Conservation (phyloP, 2,888 invertebrate genomes). For the Zelleria hepariella region DNA sequence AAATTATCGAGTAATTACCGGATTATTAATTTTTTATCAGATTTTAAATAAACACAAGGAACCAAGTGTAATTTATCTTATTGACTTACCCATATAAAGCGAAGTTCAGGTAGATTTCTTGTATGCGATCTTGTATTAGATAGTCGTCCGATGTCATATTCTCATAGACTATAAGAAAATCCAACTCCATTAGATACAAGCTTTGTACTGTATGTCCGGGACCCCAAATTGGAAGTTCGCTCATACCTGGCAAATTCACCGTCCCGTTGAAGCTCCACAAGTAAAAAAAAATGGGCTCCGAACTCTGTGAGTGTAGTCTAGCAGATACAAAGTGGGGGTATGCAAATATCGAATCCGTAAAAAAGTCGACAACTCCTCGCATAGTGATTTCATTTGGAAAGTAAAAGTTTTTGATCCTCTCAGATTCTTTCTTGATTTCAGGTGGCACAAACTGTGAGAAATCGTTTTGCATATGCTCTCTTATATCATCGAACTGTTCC, state of each 20-base stretch:
- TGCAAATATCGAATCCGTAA: constrained; percentile 1
- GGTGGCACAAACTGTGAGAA: not conserved
- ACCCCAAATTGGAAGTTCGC: not conserved
- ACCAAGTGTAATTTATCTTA: no score
- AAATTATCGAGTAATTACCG: no score
- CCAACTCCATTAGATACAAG: not conserved
- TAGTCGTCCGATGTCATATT: constrained; percentile 2
- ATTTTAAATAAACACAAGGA: no score
- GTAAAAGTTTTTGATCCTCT: not conserved
- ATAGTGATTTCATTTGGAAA: not conserved
- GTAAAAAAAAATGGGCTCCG: not conserved
- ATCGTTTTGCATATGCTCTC: not conserved
- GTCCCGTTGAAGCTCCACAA: not conserved
- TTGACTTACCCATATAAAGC: constrained; percentile 5
- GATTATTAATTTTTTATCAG: no score
- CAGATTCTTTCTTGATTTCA: not conserved
- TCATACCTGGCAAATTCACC: not conserved
- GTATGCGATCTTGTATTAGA: not conserved
- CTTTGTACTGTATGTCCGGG: not conserved
- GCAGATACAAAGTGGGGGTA: constrained; percentile 1
- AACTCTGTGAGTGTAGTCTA: not conserved
- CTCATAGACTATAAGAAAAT: not conserved
- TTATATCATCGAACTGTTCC: not conserved
- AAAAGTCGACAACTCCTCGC: not conserved
- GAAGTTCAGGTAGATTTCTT: constrained; percentile 4